phyloP scores from a whole-genome alignment of 2,888 invertebrate genomes.

The Acanthosepion pharaonis region DNA sequence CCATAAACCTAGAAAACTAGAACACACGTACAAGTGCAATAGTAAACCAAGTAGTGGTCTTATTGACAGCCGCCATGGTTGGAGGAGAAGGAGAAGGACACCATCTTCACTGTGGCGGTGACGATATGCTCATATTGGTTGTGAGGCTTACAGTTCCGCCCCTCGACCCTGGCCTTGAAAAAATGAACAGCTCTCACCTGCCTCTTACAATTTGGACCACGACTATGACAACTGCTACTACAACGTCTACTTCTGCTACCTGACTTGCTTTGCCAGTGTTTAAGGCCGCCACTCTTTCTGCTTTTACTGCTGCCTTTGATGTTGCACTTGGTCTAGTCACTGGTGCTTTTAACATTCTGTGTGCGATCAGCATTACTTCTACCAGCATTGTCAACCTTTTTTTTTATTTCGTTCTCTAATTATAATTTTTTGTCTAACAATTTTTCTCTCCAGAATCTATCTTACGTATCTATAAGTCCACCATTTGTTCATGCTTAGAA shows the following conservation, averaged over 20 bases:
- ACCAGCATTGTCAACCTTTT: not conserved
- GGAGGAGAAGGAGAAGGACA: not conserved
- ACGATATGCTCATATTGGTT: not conserved
- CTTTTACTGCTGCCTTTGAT: not conserved
- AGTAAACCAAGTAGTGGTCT: not conserved
- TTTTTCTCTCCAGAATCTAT: no score
- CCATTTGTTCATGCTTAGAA: no score
- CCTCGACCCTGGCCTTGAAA: slow-evolving; percentile 2
- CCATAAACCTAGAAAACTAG: not conserved
- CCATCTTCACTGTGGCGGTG: not conserved
- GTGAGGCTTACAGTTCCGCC: not conserved
- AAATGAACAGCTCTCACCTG: not conserved
- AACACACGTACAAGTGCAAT: not conserved
- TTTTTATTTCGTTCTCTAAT: not conserved
- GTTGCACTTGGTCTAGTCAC: not conserved
- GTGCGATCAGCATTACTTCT: not conserved
- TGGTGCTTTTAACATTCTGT: not conserved
- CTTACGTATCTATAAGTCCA: no score
- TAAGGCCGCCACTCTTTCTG: not conserved
- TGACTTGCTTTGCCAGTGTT: not conserved
- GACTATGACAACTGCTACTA: not conserved
- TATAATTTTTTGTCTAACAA: not conserved
- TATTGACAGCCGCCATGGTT: slow-evolving; percentile 1
- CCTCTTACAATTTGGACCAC: not conserved
- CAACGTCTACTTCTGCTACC: not conserved